Percentiles rank a stretch among this genome's conserved stretches.
Evolutionary conservation across 2,888 invertebrate genomes (phyloP).

Genomic region (Oscheius sp.): DNA sequence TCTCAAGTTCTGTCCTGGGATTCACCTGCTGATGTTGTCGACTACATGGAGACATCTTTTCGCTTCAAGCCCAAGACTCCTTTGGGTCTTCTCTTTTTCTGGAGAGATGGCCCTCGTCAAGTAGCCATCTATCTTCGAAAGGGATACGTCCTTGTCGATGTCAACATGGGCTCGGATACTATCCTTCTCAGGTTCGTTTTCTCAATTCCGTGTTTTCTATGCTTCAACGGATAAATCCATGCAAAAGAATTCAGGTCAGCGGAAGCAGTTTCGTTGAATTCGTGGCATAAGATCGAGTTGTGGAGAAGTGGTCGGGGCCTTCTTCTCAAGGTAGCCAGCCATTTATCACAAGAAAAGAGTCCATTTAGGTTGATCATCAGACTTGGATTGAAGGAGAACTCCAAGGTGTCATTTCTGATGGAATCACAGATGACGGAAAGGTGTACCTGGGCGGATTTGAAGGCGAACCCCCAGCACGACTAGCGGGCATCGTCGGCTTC

Average conservation of each 20-base stretch:
- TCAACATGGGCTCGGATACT: slow-evolving; percentile 49
- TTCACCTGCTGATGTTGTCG: slow-evolving; percentile 36
- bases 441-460: slow-evolving; percentile 12
- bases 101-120: slow-evolving; percentile 47
- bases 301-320: slow-evolving; percentile 59
- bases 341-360: slow-evolving; percentile 16
- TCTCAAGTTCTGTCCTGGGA: slow-evolving; percentile 17
- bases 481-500: slow-evolving; percentile 37
- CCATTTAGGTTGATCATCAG: slow-evolving; percentile 42
- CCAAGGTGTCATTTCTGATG: slow-evolving; percentile 38
- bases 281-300: slow-evolving; percentile 61
- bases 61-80: slow-evolving; percentile 43
- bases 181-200: slow-evolving; percentile 43
- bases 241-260: slow-evolving; percentile 48
- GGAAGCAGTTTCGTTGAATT: slow-evolving; percentile 46
- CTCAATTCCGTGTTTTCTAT: neutral
- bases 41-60: slow-evolving; percentile 39
- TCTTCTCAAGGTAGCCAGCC: slow-evolving; percentile 47
- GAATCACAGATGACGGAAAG: slow-evolving; percentile 20
- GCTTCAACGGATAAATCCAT: neutral
- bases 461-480: slow-evolving; percentile 16
- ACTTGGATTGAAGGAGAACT: slow-evolving; percentile 52
- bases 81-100: slow-evolving; percentile 52
- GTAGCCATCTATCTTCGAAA: slow-evolving; percentile 48
- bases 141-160: slow-evolving; percentile 49